Percentiles rank a stretch among this genome's conserved stretches.
Evolutionary conservation across 2,888 invertebrate species (phyloP).

Genomic region (Vesta saturnalis): DNA sequence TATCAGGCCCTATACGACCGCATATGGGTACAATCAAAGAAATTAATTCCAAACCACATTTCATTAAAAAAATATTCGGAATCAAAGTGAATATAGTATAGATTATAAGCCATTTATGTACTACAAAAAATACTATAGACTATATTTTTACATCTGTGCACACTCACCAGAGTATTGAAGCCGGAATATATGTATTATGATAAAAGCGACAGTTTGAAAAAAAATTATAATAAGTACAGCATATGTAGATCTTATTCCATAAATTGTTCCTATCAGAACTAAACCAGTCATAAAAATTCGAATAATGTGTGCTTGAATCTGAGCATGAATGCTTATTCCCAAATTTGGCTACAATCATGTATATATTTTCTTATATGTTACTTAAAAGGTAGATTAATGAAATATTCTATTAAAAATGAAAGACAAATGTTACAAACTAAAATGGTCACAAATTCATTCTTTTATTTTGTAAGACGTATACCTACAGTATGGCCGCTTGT

Average conservation of each 20-base stretch:
- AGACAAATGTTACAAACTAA: no score
- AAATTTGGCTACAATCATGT: constrained; percentile 33
- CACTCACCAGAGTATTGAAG: constrained; percentile 40
- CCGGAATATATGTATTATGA: constrained; percentile 37
- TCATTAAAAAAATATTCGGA: constrained; percentile 38
- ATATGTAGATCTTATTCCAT: constrained; percentile 42
- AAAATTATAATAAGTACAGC: constrained; percentile 39
- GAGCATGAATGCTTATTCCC: constrained; percentile 30
- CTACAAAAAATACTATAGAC: no score
- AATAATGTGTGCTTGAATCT: constrained; percentile 41
- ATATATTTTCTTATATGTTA: no score
- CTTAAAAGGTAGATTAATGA: no score
- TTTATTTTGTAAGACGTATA: no score
- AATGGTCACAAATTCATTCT: no score
- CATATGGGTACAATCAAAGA: constrained; percentile 56
- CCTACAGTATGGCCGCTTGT: no score
- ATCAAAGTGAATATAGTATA: constrained; percentile 36
- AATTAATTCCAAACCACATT: constrained; percentile 24
- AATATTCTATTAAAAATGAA: no score
- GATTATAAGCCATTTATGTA: constrained; percentile 36
- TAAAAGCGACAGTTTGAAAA: constrained; percentile 40
- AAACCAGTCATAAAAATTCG: constrained; percentile 42
- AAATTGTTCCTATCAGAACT: constrained; percentile 38
- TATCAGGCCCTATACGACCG: constrained; percentile 61
- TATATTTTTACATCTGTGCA: background rate